Evolutionary conservation across 2,888 invertebrate genomes (phyloP).

Genomic region (Eupeodes luniger): DNA sequence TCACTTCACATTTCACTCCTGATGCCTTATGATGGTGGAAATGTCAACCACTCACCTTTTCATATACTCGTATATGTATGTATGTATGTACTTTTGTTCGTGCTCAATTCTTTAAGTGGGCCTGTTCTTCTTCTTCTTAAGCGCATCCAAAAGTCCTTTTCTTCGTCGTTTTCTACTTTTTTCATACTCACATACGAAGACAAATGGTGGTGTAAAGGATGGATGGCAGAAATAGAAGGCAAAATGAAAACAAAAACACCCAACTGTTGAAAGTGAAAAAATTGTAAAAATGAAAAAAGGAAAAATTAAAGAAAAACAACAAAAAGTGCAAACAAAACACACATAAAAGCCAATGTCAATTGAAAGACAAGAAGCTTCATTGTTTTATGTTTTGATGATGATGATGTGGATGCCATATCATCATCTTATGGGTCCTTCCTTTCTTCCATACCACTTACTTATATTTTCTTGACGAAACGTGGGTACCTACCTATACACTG

Average conservation of each 20-base stretch:
- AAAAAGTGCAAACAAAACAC: constrained; percentile 50
- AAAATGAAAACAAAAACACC: constrained; percentile 32
- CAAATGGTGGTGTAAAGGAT: neutral
- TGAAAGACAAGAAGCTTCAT: constrained; percentile 66
- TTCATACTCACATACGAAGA: neutral
- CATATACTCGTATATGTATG: no score
- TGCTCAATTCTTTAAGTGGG: constrained; percentile 50
- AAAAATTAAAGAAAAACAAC: constrained; percentile 13
- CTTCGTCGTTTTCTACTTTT: neutral
- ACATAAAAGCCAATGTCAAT: constrained; percentile 70
- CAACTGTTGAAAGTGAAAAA: constrained; percentile 48
- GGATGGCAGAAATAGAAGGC: neutral
- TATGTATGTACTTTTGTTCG: neutral
- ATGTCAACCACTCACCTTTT: constrained; percentile 28
- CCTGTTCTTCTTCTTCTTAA: constrained; percentile 36
- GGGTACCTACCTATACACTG: neutral
- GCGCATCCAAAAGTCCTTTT: neutral
- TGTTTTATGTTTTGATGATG: neutral
- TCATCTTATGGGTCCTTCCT: neutral
- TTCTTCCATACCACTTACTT: neutral
- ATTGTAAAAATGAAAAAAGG: neutral
- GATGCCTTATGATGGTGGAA: no score
- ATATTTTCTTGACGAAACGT: constrained; percentile 36
- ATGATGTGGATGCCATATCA: neutral
- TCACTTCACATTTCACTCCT: constrained; percentile 20